phyloP scores from a whole-genome alignment of 1,140 invertebrate species.

The Orussus abietinus region DNA sequence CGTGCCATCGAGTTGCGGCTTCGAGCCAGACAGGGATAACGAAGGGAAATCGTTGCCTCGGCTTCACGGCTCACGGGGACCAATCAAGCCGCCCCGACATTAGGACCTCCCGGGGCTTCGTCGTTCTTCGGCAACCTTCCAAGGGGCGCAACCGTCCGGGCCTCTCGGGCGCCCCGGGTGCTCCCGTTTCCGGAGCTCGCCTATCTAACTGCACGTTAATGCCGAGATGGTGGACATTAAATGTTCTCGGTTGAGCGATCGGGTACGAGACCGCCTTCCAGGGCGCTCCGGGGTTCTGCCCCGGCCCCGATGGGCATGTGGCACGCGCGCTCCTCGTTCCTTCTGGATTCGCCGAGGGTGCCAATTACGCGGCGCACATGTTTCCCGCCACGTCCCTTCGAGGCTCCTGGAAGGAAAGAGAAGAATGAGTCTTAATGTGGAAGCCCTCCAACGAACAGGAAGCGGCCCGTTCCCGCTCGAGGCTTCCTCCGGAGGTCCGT shows the following conservation, averaged over 20 bases:
- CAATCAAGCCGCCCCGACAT: too few species aligned
- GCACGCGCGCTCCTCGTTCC: constrained; percentile 17
- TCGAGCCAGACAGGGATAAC: too few species aligned
- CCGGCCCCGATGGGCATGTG: constrained; percentile 22
- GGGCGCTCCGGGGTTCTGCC: constrained; percentile 19
- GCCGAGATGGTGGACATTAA: constrained; percentile 30
- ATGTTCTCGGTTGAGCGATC: constrained; percentile 30
- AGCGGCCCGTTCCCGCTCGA: constrained; percentile 4
- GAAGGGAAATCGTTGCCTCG: too few species aligned
- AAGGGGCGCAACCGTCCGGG: not conserved
- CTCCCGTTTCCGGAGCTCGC: not conserved
- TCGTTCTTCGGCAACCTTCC: too few species aligned
- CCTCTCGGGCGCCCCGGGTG: not conserved
- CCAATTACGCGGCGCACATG: constrained; percentile 25
- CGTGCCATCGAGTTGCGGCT: too few species aligned
- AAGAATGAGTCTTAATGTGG: constrained; percentile 15
- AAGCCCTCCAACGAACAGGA: constrained; percentile 19
- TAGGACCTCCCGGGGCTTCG: constrained; percentile 16
- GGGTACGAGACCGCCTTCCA: constrained; percentile 23
- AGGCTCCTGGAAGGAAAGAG: too few species aligned
- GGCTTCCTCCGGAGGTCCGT: not conserved
- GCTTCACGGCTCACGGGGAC: too few species aligned
- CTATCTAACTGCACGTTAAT: not conserved
- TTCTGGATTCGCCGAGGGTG: constrained; percentile 24
- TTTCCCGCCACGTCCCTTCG: constrained; percentile 6